Evolutionary conservation across 2,113 vertebrate species (phyloP).

Genomic region (Eolophus roseicapilla): DNA sequence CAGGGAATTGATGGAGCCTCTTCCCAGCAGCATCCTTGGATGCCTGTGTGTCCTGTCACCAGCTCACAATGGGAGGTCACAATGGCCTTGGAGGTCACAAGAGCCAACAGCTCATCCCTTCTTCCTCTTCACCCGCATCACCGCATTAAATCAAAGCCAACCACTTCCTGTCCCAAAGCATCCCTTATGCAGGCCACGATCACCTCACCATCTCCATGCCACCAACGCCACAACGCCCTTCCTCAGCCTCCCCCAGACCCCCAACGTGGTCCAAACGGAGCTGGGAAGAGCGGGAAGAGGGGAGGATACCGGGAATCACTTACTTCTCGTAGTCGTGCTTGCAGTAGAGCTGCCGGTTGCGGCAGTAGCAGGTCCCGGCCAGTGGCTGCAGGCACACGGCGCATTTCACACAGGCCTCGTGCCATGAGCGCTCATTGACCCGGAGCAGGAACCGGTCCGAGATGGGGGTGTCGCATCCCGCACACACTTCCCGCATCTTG

Average conservation of each 20-base stretch:
- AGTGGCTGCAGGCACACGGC: constrained; percentile 82
- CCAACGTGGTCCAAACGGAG: background rate
- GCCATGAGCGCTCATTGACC: constrained; percentile 88
- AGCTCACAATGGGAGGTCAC: background rate
- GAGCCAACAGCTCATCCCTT: background rate
- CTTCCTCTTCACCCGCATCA: background rate
- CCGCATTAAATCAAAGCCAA: rapidly evolving
- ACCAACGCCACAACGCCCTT: background rate
- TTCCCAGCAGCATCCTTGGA: background rate
- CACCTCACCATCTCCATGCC: background rate
- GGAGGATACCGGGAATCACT: background rate
- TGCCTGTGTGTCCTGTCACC: background rate
- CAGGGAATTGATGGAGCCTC: background rate
- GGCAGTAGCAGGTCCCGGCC: constrained; percentile 85
- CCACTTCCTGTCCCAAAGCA: rapidly evolving
- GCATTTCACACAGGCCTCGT: constrained; percentile 89
- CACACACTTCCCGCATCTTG: constrained; percentile 82
- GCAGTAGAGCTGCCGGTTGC: constrained; percentile 88
- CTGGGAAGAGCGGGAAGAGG: background rate
- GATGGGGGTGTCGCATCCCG: constrained; percentile 85
- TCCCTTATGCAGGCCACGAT: background rate
- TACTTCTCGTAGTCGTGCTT: constrained; percentile 92
- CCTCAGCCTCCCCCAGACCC: background rate
- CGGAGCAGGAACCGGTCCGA: constrained; percentile 88
- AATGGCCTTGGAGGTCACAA: background rate